Percentiles rank a stretch among this genome's conserved stretches.
phyloP scores from a whole-genome alignment of 2,113 vertebrate species.

The Gallinago paraguaiae region DNA sequence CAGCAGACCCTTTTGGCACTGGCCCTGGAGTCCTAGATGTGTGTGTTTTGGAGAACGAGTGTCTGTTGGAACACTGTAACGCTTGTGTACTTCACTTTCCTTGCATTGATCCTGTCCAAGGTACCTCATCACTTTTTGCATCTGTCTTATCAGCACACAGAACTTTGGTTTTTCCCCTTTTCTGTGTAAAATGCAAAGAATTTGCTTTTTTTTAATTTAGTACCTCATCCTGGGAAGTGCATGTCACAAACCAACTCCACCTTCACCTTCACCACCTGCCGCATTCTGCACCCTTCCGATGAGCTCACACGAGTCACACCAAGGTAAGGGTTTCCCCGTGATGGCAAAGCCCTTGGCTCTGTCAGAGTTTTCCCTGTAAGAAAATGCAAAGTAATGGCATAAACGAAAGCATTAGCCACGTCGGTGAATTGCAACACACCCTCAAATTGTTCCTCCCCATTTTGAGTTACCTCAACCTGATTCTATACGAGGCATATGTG shows the following conservation, averaged over 20 bases:
- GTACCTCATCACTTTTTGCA: conserved; percentile 60
- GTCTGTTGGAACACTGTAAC: not conserved
- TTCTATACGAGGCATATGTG: not conserved
- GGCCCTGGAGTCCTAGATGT: not conserved
- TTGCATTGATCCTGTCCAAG: conserved; percentile 57
- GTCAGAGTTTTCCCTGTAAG: not conserved
- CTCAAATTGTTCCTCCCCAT: not conserved
- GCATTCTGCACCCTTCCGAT: conserved; percentile 96
- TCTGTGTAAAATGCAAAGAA: conserved; percentile 72
- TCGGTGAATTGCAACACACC: not conserved
- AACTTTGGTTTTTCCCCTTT: conserved; percentile 11
- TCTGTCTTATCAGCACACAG: conserved; percentile 30
- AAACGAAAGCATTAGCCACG: not conserved
- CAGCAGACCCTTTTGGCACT: not conserved
- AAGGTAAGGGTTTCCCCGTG: conserved; percentile 80
- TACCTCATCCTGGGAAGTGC: conserved; percentile 95
- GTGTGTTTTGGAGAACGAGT: not conserved
- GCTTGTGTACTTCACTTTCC: conserved; percentile 18
- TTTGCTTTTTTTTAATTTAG: conserved; percentile 77
- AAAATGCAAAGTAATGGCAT: not conserved
- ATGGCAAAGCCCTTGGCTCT: not conserved
- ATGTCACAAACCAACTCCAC: conserved; percentile 97
- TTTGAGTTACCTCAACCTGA: not conserved
- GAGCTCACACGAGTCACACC: conserved; percentile 92
- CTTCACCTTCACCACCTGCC: conserved; percentile 98